A percentile compares a stretch with the other conserved stretches of the same genome.
These are phyloP conservation scores for Eriocheir sinensis DNA, from an alignment of 1,140 invertebrate species.

Conservation along the genomic window DNA sequence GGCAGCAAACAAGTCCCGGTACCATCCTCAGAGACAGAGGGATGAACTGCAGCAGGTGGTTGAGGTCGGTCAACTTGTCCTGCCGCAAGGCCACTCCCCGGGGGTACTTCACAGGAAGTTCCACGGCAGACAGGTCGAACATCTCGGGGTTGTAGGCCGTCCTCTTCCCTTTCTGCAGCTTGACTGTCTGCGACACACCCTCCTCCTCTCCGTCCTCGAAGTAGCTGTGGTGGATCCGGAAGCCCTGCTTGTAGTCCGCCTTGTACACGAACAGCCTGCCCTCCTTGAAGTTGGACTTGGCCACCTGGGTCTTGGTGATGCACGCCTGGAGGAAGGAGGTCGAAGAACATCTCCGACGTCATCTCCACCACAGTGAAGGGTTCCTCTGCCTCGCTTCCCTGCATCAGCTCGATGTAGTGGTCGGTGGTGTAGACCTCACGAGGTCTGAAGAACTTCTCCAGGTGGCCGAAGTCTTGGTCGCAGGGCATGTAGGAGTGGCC, in stretches of 20 bases:
- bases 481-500: neutral
- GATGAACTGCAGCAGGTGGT: no score
- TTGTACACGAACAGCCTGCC: neutral
- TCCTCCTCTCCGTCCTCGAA: neutral
- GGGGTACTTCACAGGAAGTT: neutral
- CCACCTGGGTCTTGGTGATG: no score
- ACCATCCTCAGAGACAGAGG: no score
- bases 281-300: neutral
- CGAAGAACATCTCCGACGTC: neutral
- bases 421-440: conserved; percentile 29
- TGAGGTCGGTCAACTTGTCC: no score
- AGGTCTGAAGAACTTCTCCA: neutral
- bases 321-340: neutral
- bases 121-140: neutral
- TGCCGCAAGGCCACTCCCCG: no score
- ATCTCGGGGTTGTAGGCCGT: neutral
- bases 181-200: no score
- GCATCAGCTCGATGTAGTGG: neutral
- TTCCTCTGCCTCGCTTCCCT: neutral
- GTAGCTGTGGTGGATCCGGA: no score
- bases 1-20: no score
- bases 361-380: conserved; percentile 30
- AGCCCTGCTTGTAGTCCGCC: neutral
- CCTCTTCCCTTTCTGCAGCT: neutral
- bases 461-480: conserved; percentile 31